phyloP scores from a whole-genome alignment of 2,113 vertebrate species.

The Mesoclemmys tuberculata region DNA sequence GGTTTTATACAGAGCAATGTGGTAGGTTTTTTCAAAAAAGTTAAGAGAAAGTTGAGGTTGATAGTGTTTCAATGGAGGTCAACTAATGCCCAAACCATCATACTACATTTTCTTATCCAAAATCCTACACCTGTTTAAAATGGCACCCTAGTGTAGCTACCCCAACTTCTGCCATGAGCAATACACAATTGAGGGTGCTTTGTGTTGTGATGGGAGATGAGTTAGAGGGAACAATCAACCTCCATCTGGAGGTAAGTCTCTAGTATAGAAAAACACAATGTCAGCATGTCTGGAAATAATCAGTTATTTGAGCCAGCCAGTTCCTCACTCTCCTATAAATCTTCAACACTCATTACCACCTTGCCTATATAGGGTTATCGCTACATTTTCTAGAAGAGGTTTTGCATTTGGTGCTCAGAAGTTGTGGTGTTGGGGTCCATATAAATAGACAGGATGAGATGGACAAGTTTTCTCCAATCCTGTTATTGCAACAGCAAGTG shows the following conservation, averaged over 20 bases:
- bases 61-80: not conserved
- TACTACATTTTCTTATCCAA: not conserved
- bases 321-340: not conserved
- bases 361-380: not conserved
- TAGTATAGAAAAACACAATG: not conserved
- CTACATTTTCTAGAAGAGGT: not conserved
- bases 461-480: not conserved
- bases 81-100: not conserved
- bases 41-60: not conserved
- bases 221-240: not conserved
- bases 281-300: not conserved
- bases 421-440: fast-evolving
- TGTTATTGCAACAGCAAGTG: not conserved
- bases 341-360: not conserved
- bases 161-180: not conserved
- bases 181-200: not conserved
- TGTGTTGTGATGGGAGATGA: not conserved
- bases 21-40: not conserved
- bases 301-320: not conserved
- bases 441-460: not conserved
- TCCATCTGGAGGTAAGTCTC: not conserved
- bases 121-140: not conserved
- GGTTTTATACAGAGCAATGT: not conserved
- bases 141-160: not conserved
- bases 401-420: not conserved